A percentile compares a stretch with the other conserved stretches of the same genome.
phyloP scores from a whole-genome alignment of 2,888 invertebrate species.

The Ophion slaviceki region DNA sequence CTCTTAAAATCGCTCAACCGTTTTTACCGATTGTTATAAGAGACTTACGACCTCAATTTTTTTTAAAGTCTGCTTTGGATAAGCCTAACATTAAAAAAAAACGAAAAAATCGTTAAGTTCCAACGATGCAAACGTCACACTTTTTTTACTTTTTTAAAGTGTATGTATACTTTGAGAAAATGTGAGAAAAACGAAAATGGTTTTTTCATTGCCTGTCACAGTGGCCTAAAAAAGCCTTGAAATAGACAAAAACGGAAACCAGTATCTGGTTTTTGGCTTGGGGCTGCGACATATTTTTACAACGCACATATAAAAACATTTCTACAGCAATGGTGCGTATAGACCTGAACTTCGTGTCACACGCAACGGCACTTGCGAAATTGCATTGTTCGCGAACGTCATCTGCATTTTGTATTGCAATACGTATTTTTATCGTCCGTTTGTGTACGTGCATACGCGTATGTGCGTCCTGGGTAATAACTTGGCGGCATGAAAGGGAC shows the following conservation, averaged over 20 bases:
- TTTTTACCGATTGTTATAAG: no score
- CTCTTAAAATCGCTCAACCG: no score
- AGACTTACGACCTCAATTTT: no score
- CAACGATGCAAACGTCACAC: no score
- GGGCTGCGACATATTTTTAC: not conserved
- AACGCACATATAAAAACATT: not conserved
- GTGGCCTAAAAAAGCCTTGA: no score
- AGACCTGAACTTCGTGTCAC: conserved; percentile 63
- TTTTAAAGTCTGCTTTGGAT: no score
- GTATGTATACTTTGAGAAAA: not conserved
- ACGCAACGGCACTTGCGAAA: conserved; percentile 68
- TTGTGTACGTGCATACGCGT: conserved; percentile 17
- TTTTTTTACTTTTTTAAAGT: no score
- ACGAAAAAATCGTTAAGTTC: no score
- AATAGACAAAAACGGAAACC: not conserved
- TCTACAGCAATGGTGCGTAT: not conserved
- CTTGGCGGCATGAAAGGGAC: conserved; percentile 49
- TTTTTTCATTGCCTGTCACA: no score
- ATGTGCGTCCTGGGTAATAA: conserved; percentile 58
- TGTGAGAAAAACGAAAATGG: no score
- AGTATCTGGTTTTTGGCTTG: not conserved
- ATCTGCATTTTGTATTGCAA: conserved; percentile 65
- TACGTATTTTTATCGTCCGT: conserved; percentile 61
- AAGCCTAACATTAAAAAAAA: no score
- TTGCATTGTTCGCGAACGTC: conserved; percentile 64